Evolutionary conservation across 2,113 vertebrate species (phyloP), one percentile per base, ranked within the genome.

Genomic region (Oreochromis spilurus): DNA sequence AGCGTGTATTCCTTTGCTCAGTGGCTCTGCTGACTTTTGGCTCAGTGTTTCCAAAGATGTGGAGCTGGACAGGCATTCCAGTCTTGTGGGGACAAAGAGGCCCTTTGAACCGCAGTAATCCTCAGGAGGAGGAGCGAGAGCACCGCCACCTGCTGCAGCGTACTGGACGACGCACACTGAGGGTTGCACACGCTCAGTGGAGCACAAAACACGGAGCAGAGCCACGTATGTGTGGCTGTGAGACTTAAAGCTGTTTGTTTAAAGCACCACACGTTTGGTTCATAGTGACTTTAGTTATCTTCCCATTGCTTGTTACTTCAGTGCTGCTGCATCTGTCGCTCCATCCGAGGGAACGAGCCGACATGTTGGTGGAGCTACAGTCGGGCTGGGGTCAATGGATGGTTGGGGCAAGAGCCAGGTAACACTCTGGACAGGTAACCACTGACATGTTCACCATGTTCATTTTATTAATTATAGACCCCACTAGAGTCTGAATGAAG

Each of bases 11-110:
- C 83, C 87, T 57, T 88, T 92, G 83, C 93, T 94, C 88, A 95
- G 83, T 94, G 83, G 92, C 88, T 95, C 94, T 91, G 82, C 93
- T 95, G 95, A 95, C 94, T 94, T 89, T 95, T 94, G 93, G 90
- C 90, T 91, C 87, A 91, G 93, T 87, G 91, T 91, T 94, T 95
- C 94, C 62, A 95, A 95, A 94, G 91, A 94, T 82, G 72, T 58
- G 45, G 91, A 85, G 82, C 92, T 70, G 85, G 87, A 94, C 90
- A 70, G 83, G 82, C 89, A 94, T 95, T 95, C 95, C 94, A 89
- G 88, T 38, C 78, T 62, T 9, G 53, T 6, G 2, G 31, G 60
- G 85, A 96, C 94, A 96, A 96, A 95, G 94, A 94, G 84, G 8
- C 82, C 92, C 92, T 95, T 96, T 95, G 87, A 96, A 60, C 83